Conservation (phyloP, 2,888 invertebrate species). For the Lasioglossum oenotherae region DNA sequence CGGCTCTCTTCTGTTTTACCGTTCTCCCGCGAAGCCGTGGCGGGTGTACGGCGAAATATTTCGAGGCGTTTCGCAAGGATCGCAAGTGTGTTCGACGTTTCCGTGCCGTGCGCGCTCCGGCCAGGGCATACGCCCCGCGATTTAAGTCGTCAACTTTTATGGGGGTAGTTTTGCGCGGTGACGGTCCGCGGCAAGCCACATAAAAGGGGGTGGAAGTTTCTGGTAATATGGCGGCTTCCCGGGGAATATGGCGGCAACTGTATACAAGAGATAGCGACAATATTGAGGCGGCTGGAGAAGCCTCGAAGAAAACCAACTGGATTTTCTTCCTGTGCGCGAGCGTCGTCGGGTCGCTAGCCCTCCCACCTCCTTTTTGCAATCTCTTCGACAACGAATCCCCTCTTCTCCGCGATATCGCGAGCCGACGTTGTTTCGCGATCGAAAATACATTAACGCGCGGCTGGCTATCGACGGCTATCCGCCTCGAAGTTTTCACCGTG, state of each 20-base stretch:
- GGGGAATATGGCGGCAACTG: slow-evolving; percentile 82
- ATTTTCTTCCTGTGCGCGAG: slow-evolving; percentile 29
- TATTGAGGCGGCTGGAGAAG: slow-evolving; percentile 74
- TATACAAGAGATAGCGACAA: slow-evolving; percentile 83
- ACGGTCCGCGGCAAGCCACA: slow-evolving; percentile 74
- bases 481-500: too few relatives aligned
- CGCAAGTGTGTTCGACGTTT: slow-evolving; percentile 56
- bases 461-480: too few relatives aligned
- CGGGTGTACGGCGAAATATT: slow-evolving; percentile 44
- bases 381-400: background rate
- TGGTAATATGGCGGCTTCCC: slow-evolving; percentile 81
- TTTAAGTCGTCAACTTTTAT: slow-evolving; percentile 83
- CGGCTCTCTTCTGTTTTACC: background rate
- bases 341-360: slow-evolving; percentile 23
- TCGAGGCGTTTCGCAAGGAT: slow-evolving; percentile 44
- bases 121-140: slow-evolving; percentile 79
- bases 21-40: background rate
- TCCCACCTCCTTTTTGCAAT: slow-evolving; percentile 16
- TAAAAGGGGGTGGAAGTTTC: slow-evolving; percentile 76
- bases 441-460: background rate
- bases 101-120: slow-evolving; percentile 26
- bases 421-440: background rate
- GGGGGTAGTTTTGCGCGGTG: slow-evolving; percentile 81
- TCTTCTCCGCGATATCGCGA: background rate
- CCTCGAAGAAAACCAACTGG: slow-evolving; percentile 61